A percentile compares a stretch with the other conserved stretches of the same genome.
These are phyloP conservation scores for Crocodylus rhombifer DNA, from an alignment of 2,797 vertebrate species.

Conservation along the genomic window DNA sequence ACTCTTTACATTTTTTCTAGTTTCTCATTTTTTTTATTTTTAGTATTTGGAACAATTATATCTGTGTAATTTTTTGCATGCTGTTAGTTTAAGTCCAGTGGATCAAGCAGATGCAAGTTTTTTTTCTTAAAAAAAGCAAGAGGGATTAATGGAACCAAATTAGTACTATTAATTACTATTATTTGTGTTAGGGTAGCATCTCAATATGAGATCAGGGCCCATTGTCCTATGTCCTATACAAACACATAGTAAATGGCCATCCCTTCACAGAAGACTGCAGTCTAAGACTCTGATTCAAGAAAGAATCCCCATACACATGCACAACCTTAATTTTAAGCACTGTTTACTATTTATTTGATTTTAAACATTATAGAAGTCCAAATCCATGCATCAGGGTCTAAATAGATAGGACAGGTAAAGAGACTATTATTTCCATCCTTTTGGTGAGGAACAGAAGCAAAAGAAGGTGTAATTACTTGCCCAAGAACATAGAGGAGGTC, in stretches of 20 bases:
- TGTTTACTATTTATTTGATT: not conserved
- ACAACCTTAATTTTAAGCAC: not conserved
- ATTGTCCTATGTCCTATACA: not conserved
- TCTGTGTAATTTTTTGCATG: not conserved
- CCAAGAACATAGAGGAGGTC: not conserved
- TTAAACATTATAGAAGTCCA: not conserved
- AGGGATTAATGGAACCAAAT: fast-evolving
- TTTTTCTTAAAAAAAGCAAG: not conserved
- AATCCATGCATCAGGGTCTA: not conserved
- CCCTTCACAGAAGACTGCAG: not conserved
- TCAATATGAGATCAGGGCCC: not conserved
- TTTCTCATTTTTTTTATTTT: not conserved
- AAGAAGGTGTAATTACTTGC: not conserved
- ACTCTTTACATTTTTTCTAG: not conserved
- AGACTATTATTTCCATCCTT: fast-evolving
- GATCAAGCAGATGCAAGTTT: not conserved
- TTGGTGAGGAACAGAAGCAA: not conserved
- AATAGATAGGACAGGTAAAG: not conserved
- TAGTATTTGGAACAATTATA: not conserved
- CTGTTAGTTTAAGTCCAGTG: not conserved
- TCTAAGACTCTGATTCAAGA: conserved; percentile 1
- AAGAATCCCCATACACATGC: not conserved
- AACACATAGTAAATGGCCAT: not conserved
- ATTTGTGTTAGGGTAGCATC: not conserved
- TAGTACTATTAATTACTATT: not conserved